Evolutionary conservation across 2,797 vertebrate species (phyloP).

Genomic region (Acropternis orthonyx): DNA sequence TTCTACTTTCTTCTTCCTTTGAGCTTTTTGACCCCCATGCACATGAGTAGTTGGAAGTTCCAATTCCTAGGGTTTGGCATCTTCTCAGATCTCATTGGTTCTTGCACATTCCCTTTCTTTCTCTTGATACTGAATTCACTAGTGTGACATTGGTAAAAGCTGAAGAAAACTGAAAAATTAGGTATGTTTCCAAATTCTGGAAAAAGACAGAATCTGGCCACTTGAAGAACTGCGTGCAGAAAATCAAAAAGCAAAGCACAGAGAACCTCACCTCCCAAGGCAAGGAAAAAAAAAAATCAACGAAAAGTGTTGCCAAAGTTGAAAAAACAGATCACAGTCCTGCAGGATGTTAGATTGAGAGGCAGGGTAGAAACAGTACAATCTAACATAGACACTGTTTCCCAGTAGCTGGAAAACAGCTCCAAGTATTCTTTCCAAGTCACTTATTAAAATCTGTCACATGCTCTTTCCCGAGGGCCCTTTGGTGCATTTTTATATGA

Average conservation of each 20-base stretch:
- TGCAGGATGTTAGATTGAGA: neutral
- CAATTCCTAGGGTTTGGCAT: neutral
- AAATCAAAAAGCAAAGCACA: conserved; percentile 2
- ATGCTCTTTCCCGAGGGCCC: neutral
- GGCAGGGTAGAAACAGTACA: neutral
- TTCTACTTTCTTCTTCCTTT: neutral
- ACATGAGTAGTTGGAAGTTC: neutral
- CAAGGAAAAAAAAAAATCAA: neutral
- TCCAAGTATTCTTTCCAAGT: conserved; percentile 13
- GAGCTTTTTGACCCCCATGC: neutral
- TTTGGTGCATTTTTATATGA: neutral
- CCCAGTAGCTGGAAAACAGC: neutral
- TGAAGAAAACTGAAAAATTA: neutral
- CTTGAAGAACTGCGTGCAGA: neutral
- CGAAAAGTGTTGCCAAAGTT: neutral
- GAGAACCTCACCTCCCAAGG: neutral
- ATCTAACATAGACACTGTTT: neutral
- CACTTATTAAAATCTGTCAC: conserved; percentile 24
- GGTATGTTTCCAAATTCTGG: neutral
- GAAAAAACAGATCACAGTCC: neutral
- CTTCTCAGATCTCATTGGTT: neutral
- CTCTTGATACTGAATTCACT: neutral
- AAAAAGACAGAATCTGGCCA: neutral
- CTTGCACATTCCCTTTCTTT: neutral
- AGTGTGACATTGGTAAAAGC: neutral